Conservation (phyloP, 1,140 invertebrate genomes). For the Pectinophora gossypiella region DNA sequence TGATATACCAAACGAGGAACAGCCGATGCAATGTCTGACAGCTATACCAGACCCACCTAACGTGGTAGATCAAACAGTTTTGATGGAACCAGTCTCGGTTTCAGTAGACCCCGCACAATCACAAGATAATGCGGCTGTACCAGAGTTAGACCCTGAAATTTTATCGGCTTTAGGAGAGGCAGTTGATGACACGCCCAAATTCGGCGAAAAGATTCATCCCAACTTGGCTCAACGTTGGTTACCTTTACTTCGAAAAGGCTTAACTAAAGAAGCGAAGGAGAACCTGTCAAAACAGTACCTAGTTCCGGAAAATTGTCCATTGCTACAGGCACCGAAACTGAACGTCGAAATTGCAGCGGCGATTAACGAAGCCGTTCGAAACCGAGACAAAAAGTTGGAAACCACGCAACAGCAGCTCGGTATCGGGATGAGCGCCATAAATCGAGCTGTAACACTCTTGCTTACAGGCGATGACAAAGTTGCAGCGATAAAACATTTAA, state of each 20-base stretch:
- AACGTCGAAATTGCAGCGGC: not conserved
- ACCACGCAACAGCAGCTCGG: not conserved
- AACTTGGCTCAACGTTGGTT: not conserved
- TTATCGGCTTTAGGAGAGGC: not conserved
- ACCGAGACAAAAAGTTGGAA: not conserved
- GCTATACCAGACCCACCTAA: too few relatives aligned
- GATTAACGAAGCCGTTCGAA: not conserved
- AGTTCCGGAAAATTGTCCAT: not conserved
- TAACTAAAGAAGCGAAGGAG: not conserved
- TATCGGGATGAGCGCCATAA: not conserved
- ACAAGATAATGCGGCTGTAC: not conserved
- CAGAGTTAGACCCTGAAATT: not conserved
- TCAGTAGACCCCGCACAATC: too few relatives aligned
- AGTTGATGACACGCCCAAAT: not conserved
- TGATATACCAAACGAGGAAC: too few relatives aligned
- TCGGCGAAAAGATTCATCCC: not conserved
- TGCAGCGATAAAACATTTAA: not conserved
- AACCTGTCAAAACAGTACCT: not conserved
- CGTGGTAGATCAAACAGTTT: too few relatives aligned
- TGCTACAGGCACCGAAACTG: not conserved
- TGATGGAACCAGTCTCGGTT: too few relatives aligned
- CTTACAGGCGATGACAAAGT: not conserved
- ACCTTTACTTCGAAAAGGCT: not conserved
- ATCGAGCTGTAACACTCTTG: not conserved
- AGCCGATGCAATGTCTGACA: too few relatives aligned